Conservation (phyloP, 2,113 vertebrate species). For the Microtus pennsylvanicus region DNA sequence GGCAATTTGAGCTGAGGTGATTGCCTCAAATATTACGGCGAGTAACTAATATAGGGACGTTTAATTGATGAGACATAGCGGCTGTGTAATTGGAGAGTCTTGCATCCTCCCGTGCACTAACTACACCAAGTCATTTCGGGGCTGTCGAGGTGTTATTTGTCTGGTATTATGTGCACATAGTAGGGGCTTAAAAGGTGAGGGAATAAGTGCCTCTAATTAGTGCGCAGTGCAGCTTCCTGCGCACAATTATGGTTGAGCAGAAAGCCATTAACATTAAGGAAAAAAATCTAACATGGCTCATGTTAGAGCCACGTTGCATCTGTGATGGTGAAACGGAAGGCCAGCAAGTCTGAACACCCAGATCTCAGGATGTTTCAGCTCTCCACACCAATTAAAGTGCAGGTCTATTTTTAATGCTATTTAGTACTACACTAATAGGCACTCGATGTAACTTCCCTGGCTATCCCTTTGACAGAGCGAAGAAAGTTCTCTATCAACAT, state of each 20-base stretch:
- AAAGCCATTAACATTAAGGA: slow-evolving; percentile 44
- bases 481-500: background rate
- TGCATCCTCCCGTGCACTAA: background rate
- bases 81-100: slow-evolving; percentile 58
- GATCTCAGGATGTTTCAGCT: background rate
- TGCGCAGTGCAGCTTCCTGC: background rate
- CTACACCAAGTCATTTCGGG: slow-evolving; percentile 1
- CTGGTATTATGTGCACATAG: slow-evolving; percentile 65
- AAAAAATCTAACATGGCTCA: background rate
- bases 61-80: slow-evolving; percentile 78
- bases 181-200: slow-evolving; percentile 68
- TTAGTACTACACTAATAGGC: background rate
- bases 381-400: background rate
- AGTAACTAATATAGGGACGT: slow-evolving; percentile 70
- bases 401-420: background rate
- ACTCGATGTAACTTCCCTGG: background rate
- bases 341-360: background rate
- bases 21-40: slow-evolving; percentile 73
- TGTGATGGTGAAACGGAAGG: background rate
- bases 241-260: slow-evolving; percentile 55
- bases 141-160: slow-evolving; percentile 12
- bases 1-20: slow-evolving; percentile 74
- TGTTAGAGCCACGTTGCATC: background rate
- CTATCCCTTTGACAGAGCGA: background rate
- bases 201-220: slow-evolving; percentile 45